Evolutionary conservation across 2,888 invertebrate genomes (phyloP).

Genomic region (Dexiosoma caninum): DNA sequence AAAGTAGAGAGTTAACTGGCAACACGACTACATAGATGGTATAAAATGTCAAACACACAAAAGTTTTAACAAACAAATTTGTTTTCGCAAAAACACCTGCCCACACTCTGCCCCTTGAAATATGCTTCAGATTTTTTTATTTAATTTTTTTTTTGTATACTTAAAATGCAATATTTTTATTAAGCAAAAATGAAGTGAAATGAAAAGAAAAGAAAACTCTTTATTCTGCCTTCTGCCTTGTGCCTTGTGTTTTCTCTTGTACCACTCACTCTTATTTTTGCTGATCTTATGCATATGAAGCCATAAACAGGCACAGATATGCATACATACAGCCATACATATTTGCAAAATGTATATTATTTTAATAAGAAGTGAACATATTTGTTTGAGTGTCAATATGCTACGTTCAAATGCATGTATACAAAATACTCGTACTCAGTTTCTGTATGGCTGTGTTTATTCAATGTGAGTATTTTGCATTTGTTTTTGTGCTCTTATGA

Average conservation of each 20-base stretch:
- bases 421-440: not conserved
- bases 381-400: not conserved
- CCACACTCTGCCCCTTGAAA: not conserved
- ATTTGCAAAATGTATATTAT: constrained; percentile 1
- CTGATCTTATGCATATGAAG: too few species aligned
- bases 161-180: constrained; percentile 36
- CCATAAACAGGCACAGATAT: constrained; percentile 7
- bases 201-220: not conserved
- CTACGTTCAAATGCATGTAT: not conserved
- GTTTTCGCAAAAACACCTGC: not conserved
- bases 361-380: not conserved
- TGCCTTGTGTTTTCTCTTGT: not conserved
- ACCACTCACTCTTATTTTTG: too few species aligned
- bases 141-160: too few species aligned
- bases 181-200: too few species aligned
- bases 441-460: not conserved
- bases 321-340: not conserved
- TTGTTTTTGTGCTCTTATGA: constrained; percentile 9
- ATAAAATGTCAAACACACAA: constrained; percentile 9
- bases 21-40: constrained; percentile 19
- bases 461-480: constrained; percentile 3
- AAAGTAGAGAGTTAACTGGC: constrained; percentile 31
- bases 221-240: not conserved
- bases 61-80: constrained; percentile 1
- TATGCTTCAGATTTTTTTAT: constrained; percentile 13